Base-by-base conservation (phyloP, 2,888 invertebrate species). In the Dolichopus griseipennis region DNA sequence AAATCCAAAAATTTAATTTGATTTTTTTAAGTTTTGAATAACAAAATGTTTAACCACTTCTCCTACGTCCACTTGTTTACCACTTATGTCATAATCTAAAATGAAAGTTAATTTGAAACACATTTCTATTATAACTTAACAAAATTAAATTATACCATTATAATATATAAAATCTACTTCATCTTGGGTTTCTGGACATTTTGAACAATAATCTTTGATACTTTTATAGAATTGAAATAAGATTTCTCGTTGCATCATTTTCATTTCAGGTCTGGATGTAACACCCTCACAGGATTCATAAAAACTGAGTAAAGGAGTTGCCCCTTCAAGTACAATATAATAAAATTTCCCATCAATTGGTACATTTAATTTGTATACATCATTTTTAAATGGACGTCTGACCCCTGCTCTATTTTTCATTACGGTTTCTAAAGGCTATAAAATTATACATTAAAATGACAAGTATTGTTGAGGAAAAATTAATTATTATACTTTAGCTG, bases 231-330 rank as follows among this genome's bases (percentile, higher is more conserved):
- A 80, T 68, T 79, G 79, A 0, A 79, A 67, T 69, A 76, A 73
- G 6, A 79, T 77, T 70, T 80, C 79, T 0, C 76, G 73, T 65
- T 75, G 73, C 75, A 80, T 75, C 65, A 73, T 76, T 6, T 69
- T 69, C 77, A 79, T 79, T 69, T 77, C 72, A 73, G 73, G 72
- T 1, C 79, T 77, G 0, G 72, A 68, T 1, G 79, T 76, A 3
- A 71, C 34, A 43, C 73, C 67, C 27, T 74, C 67, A 69, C 78
- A 70, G 0, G 78, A 68, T 0, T 80, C 79, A 63, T 75, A 77
- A 68, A 75, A 80, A 12, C 77, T 75, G 37, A 79, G n/a, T 72
- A 80, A 70, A 0, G 80, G 80, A 0, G 80, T 79, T 2, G 80
- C 80, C 2, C 62, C 62, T 8, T 62, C 62, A 62, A 62, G 12